Evolutionary conservation across 1,140 invertebrate species (phyloP), one percentile per base, ranked within the genome.

Genomic region (Macrocentrus cingulum): DNA sequence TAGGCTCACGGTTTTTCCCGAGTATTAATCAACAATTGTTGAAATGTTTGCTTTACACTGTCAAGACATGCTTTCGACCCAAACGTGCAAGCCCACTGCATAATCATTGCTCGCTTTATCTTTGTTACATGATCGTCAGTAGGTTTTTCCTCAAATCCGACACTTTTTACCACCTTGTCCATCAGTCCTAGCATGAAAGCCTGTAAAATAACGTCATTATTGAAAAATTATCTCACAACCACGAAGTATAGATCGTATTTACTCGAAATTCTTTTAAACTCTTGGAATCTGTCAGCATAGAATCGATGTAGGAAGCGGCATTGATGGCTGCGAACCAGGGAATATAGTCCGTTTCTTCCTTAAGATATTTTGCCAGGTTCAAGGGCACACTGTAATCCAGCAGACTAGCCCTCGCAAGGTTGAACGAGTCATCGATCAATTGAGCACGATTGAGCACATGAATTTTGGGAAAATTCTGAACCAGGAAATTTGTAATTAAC

Each of bases 371-470:
- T 0, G 85, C 70, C 3, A 86, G 75, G 4, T 83, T 74, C 18
- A 89, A 74, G 0, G 84, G 81, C 13, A 80, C 70, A 1, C 63
- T 56, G 20, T 85, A 83, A 2, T 65, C 51, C 1, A 87, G 66
- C 9, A 82, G 72, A 15, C 78, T 80, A 44, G 82, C 84, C 55
- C 81, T 80, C 1, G 84, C 85, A 32, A 93, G 78, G 62, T 86
- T 85, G 61, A 90, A 85, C 4, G 86, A 78, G 67, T 94, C 91
- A 63, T 91, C 87, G 2, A 94, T 75, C 1, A 92, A 73, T 70
- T 92, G 90, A 1, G 88, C 89, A 55, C 90, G 80, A 76, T 91
- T 93, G 0, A 84, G 72, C 19, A 82, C 73, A 63, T 88, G 82
- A 50, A 93, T 89, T 1, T 63, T 68, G 60, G 80, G 81, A 2